A percentile compares a stretch with the other conserved stretches of the same genome.
Evolutionary conservation across 2,888 invertebrate species (phyloP).

Genomic region (Hirtodrosophila trivittata): DNA sequence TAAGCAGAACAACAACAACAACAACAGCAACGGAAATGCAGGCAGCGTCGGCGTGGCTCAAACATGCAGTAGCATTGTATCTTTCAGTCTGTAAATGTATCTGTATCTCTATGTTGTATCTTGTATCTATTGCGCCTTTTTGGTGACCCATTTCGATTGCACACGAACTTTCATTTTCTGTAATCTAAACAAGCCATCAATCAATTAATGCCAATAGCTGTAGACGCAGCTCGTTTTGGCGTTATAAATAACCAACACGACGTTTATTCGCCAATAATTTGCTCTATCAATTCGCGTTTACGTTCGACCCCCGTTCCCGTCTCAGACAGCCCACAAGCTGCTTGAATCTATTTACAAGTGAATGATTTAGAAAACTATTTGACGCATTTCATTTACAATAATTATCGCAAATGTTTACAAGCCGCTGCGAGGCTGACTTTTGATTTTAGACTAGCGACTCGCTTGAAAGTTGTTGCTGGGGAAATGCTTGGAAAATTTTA

Average conservation of each 20-base stretch:
- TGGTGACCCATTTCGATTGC: constrained; percentile 64
- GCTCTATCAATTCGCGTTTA: constrained; percentile 70
- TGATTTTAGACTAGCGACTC: no score
- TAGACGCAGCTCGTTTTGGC: constrained; percentile 29
- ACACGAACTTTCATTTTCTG: constrained; percentile 67
- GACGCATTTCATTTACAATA: constrained; percentile 63
- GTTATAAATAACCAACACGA: constrained; percentile 52
- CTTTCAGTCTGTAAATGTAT: constrained; percentile 18
- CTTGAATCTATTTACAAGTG: constrained; percentile 53
- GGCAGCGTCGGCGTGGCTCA: constrained; percentile 38
- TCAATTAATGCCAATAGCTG: constrained; percentile 71
- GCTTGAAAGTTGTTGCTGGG: constrained; percentile 48
- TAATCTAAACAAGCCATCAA: constrained; percentile 76
- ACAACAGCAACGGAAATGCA: constrained; percentile 41
- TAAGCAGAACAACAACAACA: constrained; percentile 26
- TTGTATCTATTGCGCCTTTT: constrained; percentile 27
- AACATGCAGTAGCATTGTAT: constrained; percentile 43
- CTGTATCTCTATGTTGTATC: constrained; percentile 8
- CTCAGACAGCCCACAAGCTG: no score
- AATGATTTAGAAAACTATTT: constrained; percentile 57
- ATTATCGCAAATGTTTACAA: constrained; percentile 44
- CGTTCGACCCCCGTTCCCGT: no score
- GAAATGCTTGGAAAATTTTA: no score
- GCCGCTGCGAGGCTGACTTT: constrained; percentile 4
- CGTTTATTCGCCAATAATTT: constrained; percentile 67